Conservation (phyloP, 2,888 invertebrate genomes). For the Drosophila incognita region DNA sequence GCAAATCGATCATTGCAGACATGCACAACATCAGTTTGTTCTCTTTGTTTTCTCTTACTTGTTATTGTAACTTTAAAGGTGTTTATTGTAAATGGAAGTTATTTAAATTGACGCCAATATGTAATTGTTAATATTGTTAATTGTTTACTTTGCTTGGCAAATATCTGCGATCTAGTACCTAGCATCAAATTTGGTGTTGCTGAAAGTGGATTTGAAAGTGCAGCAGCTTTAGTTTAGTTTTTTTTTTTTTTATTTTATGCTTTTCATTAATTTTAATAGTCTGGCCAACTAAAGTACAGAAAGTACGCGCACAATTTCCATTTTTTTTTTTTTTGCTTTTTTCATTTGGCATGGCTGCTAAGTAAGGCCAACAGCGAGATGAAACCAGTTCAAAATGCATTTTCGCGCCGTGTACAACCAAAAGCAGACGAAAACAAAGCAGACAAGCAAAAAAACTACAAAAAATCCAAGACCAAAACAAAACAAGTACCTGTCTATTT, state of each 20-base stretch:
- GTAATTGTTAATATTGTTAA: neutral
- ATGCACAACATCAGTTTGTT: no score
- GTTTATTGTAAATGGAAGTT: neutral
- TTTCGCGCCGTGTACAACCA: conserved; percentile 23
- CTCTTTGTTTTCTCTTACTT: neutral
- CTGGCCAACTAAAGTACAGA: conserved; percentile 23
- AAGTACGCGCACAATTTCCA: conserved; percentile 32
- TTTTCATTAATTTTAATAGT: conserved; percentile 40
- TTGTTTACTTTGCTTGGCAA: neutral
- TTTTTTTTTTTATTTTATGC: conserved; percentile 26
- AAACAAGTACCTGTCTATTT: conserved; percentile 19
- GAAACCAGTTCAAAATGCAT: conserved; percentile 46
- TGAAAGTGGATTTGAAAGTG: conserved; percentile 16
- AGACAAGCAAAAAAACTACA: neutral
- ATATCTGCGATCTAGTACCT: neutral
- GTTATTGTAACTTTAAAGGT: neutral
- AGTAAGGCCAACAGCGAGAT: conserved; percentile 24
- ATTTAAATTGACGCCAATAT: neutral
- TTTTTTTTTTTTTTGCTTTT: conserved; percentile 6
- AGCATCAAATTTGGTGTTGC: neutral
- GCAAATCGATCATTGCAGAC: neutral
- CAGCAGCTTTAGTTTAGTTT: conserved; percentile 14
- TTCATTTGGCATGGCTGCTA: neutral
- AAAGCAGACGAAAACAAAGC: conserved; percentile 32
- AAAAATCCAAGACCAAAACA: conserved; percentile 16